Evolutionary conservation across 2,797 vertebrate species (phyloP), one percentile per base, ranked within the genome.

Genomic region (Chanos chanos): DNA sequence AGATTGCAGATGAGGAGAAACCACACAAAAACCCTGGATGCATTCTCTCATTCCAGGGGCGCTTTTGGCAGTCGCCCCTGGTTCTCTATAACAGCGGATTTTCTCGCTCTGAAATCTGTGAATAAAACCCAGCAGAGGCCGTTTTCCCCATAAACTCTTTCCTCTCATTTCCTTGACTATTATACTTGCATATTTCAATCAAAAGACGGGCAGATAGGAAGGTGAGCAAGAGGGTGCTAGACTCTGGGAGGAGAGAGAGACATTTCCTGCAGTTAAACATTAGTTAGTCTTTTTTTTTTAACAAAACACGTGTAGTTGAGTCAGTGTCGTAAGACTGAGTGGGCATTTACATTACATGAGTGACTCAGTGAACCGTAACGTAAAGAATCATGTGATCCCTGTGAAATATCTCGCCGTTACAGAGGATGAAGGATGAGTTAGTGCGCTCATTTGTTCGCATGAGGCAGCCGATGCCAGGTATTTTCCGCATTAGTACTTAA

Each of bases 111-210:
- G 24, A 52, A 15, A 52, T 44, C 31, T 57, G 22, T 25, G n/a
- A 30, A 45, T 50, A 27, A 64, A n/a, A 48, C 66, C 64, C 57
- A 63, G 52, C 71, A 68, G 44, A 76, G 68, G 68, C 7, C 52
- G 60, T 56, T 79, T 66, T 79, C 36, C 56, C 64, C 52, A 64
- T 72, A 81, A 83, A 77, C 64, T 72, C 64, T 71, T 80, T 73
- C 30, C 59, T 83, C 71, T 66, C 61, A 74, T 81, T 81, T 84
- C 77, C 74, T 73, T 73, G 76, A 79, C 75, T 81, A 72, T 81
- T 84, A 76, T 64, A 60, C 75, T 78, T 78, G 79, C 78, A 79
- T 79, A 83, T 86, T 86, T 85, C 68, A 76, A 78, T 81, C 59
- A 48, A 54, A 72, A 65, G 68, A 60, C n/a, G n/a, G 64, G 71